A percentile compares a stretch with the other conserved stretches of the same genome.
Conservation (phyloP, 2,888 invertebrate species). For the Ichneumoninae sp. region DNA sequence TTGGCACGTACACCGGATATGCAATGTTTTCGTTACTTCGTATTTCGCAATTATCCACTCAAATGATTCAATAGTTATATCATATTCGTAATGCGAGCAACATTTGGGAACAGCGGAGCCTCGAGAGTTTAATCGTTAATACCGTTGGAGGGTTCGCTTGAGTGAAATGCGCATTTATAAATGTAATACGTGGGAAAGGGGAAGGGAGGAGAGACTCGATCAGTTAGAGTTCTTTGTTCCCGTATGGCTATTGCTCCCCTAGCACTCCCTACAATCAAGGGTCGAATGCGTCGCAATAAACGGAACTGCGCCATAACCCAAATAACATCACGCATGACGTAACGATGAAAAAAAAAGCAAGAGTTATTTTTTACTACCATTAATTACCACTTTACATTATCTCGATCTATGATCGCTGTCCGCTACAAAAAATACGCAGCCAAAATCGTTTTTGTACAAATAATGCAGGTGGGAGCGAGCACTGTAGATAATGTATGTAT, state of each 20-base stretch:
- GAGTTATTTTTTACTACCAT: background rate
- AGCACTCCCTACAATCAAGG: constrained; percentile 10
- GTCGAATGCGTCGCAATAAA: background rate
- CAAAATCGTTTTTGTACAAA: background rate
- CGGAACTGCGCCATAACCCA: background rate
- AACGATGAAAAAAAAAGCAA: background rate
- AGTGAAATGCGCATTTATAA: background rate
- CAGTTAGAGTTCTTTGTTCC: constrained; percentile 6
- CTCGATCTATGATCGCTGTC: background rate
- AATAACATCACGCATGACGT: background rate
- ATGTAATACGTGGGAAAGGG: background rate
- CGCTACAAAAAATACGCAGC: background rate
- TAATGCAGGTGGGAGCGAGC: background rate
- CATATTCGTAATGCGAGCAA: background rate
- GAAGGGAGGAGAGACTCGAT: background rate
- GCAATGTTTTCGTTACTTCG: constrained; percentile 29
- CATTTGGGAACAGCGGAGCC: background rate
- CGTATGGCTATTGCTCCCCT: background rate
- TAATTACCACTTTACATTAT: background rate
- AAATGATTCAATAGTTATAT: background rate
- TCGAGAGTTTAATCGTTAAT: constrained; percentile 6
- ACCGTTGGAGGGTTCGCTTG: background rate
- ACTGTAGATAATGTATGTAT: constrained; percentile 1
- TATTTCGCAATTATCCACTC: background rate
- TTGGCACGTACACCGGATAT: constrained; percentile 51